Base-by-base conservation (phyloP, 2,888 invertebrate species). In the Leucania comma region DNA sequence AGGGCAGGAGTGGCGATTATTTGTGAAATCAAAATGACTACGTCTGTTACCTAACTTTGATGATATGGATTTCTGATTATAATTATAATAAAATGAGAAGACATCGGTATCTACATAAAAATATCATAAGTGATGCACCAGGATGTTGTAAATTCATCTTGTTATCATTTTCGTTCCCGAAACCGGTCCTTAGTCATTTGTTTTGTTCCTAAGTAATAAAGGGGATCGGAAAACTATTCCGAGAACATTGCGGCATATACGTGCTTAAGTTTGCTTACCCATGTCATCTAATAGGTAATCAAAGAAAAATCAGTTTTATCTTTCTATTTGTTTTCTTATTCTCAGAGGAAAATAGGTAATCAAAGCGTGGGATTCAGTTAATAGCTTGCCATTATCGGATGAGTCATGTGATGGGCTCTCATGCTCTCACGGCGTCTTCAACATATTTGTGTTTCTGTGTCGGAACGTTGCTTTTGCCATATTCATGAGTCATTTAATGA, bases 371-470 rank as follows among this genome's bases (percentile, higher is more conserved):
- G 68, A 51, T 29, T 51, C 38, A 32, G 56, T 56, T 83, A 72
- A 83, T 74, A 48, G 60, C 71, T 61, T n/a, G 46, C 78, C 57
- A 67, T 83, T 77, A 81, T 59, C 38, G 29, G 59, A 60, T 68
- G 59, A 72, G 46, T 72, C 69, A 76, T 46, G 6, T 20, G 46
- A 46, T 26, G 42, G 26, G 10, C 46, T 6, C 46, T 48, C 46
- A n/a, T 48, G 42, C 4, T 74, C 51, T 72, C 62, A 76, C 63
- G 50, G 68, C 4, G 17, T 57, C 42, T 35, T 42, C n/a, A 42
- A 57, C 38, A 80, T 64, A 29, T 50, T 54, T 60, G 22, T 42
- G 53, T 54, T 54, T 71, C 26, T 60, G 9, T 68, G 5, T 57
- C 32, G 3, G 14, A 20, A 12, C 46, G 10, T 26, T 42, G 38